phyloP scores from a whole-genome alignment of 2,797 vertebrate genomes.

The Artibeus jamaicensis region DNA sequence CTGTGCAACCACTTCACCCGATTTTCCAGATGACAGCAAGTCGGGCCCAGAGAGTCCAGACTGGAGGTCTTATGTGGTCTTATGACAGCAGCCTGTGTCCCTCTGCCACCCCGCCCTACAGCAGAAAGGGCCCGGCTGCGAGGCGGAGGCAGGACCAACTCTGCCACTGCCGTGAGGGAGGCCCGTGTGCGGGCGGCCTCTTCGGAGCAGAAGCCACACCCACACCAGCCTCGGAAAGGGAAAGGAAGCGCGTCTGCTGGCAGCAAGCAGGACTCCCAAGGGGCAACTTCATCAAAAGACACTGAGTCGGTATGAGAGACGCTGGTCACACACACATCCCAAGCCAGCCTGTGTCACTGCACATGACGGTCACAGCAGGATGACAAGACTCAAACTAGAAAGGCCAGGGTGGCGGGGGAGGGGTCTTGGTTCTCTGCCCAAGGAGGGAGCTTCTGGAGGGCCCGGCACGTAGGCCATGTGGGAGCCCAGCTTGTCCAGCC shows the following conservation, averaged over 20 bases:
- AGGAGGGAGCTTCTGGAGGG: not conserved
- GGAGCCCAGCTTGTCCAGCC: not conserved
- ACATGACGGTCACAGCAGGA: fast-evolving
- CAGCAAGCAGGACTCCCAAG: not conserved
- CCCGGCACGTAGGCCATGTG: fast-evolving
- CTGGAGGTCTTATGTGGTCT: not conserved
- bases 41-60: not conserved
- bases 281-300: not conserved
- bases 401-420: not conserved
- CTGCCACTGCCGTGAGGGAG: slow-evolving; percentile 13
- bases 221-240: not conserved
- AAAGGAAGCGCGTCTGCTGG: not conserved
- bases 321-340: not conserved
- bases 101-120: not conserved
- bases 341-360: not conserved
- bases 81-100: fast-evolving
- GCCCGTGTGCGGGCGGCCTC: not conserved
- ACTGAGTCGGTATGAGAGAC: not conserved
- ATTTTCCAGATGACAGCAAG: not conserved
- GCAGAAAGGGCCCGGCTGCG: not conserved
- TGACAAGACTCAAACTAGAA: not conserved
- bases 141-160: not conserved
- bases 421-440: not conserved
- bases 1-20: not conserved
- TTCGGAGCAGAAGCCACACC: not conserved